Base-by-base conservation (phyloP, 1,140 invertebrate species). In the Papilio glaucus region DNA sequence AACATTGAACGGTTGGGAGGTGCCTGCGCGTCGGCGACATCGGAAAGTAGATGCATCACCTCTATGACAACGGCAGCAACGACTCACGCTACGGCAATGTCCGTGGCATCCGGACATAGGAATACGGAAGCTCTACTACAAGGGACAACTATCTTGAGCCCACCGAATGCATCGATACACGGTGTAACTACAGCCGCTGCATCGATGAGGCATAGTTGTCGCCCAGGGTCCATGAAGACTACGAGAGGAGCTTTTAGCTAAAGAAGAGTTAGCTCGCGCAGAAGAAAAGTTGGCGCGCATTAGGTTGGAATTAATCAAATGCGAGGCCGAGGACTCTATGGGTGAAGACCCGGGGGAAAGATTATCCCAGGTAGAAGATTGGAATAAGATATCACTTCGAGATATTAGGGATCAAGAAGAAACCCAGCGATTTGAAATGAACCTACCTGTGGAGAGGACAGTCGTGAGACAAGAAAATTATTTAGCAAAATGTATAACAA, bases 11-110 rank as follows among this genome's bases (percentile, higher is more conserved):
- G n/a, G n/a, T n/a, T n/a, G n/a, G n/a, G n/a, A n/a, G n/a, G n/a
- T n/a, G n/a, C n/a, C n/a, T n/a, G n/a, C n/a, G n/a, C n/a, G n/a
- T n/a, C n/a, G n/a, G n/a, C n/a, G n/a, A n/a, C n/a, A n/a, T n/a
- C n/a, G n/a, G n/a, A n/a, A n/a, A n/a, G n/a, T n/a, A n/a, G n/a
- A n/a, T n/a, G n/a, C n/a, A n/a, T n/a, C n/a, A n/a, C n/a, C n/a
- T n/a, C n/a, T n/a, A n/a, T n/a, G n/a, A n/a, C n/a, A n/a, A n/a
- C n/a, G n/a, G n/a, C n/a, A n/a, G n/a, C n/a, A n/a, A n/a, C n/a
- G n/a, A n/a, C n/a, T n/a, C n/a, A n/a, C n/a, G n/a, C n/a, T 41
- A 41, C 39, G 39, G 39, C 39, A 41, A 41, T 41, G 39, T 41
- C 39, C 39, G 39, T 13, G 7, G 4, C n/a, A n/a, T 41, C 39